Evolutionary conservation across 2,797 vertebrate species (phyloP), one percentile per base, ranked within the genome.

Genomic region (Phoeniculus purpureus): DNA sequence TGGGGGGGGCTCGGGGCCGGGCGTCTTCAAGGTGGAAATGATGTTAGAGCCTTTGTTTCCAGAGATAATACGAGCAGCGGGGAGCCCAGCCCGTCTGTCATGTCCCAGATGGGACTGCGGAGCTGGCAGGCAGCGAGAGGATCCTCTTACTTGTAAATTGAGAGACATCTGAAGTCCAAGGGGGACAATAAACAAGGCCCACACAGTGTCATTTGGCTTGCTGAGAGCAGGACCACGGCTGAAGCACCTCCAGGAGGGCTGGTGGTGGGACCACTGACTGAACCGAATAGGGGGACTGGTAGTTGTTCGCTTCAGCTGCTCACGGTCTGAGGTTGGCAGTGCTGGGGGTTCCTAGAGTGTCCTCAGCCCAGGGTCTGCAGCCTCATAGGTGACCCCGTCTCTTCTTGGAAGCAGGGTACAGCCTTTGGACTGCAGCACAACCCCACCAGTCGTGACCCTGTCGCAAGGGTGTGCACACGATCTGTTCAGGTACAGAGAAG

Each of bases 81-180:
- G 55, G 37, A 92, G 72, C 86, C 85, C 84, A 68, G 90, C 72
- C 72, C 50, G 89, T 90, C 87, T 89, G 65, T 87, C 92, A 52
- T 72, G 79, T 32, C 73, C 55, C 82, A 68, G 58, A 88, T 65
- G 84, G 79, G 88, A 5, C 70, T 32, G 89, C 65, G 14, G 91
- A 81, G 87, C 92, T 95, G 94, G 94, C 91, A 95, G 71, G 73
- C 80, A 76, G 67, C 76, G 67, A 56, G 25, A 87, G 94, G 94
- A 96, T 95, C 95, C 76, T 87, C 85, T 95, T 95, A 91, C 94
- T 29, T 89, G 94, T 92, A 95, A 95, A 88, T 76, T 87, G 93
- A 95, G 80, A 94, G 92, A 90, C 45, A 52, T 64, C 31, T 58
- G 60, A 48, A 79, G 74, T 58, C 31, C 31, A 43, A 37, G 37